Base-by-base conservation (phyloP, 2,888 invertebrate species). In the Caenorhabditis wallacei region DNA sequence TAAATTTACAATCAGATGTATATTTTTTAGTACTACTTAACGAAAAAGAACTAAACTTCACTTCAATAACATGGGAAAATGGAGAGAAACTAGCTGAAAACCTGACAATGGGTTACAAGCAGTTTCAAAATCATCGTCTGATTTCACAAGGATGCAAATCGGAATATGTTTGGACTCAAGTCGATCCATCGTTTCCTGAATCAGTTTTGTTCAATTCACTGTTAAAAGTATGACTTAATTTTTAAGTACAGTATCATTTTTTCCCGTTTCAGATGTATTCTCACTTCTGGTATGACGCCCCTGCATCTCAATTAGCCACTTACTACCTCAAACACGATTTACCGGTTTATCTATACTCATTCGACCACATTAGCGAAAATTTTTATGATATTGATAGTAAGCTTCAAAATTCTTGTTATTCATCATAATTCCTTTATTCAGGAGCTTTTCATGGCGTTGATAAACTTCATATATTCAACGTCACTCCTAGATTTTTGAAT, bases 251-350 rank as follows among this genome's bases (percentile, higher is more conserved):
- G 35, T 40, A 2, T 4, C 20, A 54, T n/a, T 35, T 8, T 35
- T 1, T 59, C 1, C 7, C 11, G 0, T 69, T 90, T 51, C 79
- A 92, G 92, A 90, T 92, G 91, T 92, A 89, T 76, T 91, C 92
- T 0, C 91, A 92, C 59, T 92, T 92, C 80, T 92, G 92, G 92
- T 92, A 90, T 79, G 90, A 91, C 75, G 90, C 92, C 18, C 92
- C 92, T 8, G 89, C 90, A 40, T 86, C 92, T n/a, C 85, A 89
- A 57, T 53, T 92, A 64, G 90, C 92, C 18, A 84, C 85, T 7
- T 87, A 86, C 64, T 92, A 92, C 81, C 81, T 86, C 11, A 86
- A 88, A 59, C 86, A 88, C 46, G 80, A 87, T 56, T 84, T 80
- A 46, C 90, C 91, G 43, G 92, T 92, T 35, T 92, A 82, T 71